Percentiles rank a stretch among this genome's conserved stretches.
Evolutionary conservation across 2,888 invertebrate species (phyloP).

Genomic region (Entomobrya multifasciata): DNA sequence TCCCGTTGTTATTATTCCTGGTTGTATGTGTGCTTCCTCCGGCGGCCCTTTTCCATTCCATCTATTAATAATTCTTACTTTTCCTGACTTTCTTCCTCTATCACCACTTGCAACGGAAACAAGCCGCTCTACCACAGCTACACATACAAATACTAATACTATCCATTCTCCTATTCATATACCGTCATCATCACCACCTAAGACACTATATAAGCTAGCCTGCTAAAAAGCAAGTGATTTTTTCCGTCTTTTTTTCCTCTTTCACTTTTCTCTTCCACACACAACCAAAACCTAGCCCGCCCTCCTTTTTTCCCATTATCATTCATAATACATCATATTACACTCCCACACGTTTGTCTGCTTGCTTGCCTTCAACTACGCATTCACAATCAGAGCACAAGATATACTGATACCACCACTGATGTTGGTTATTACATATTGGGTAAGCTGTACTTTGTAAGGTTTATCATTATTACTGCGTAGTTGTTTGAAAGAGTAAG

Average conservation of each 20-base stretch:
- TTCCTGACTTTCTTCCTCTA: conserved; percentile 63
- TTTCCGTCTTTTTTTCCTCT: conserved; percentile 13
- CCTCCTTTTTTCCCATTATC: conserved; percentile 57
- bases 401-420: too few species aligned
- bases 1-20: conserved; percentile 17
- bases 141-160: not conserved
- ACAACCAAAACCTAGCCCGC: conserved; percentile 28
- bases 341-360: conserved; percentile 33
- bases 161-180: too few species aligned
- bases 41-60: conserved; percentile 13
- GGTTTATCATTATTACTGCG: not conserved
- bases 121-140: conserved; percentile 21
- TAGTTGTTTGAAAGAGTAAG: not conserved
- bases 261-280: not conserved
- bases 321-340: conserved; percentile 50
- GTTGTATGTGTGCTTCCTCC: conserved; percentile 35
- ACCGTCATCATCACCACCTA: not conserved
- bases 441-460: not conserved
- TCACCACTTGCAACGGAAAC: conserved; percentile 66
- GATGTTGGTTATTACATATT: not conserved
- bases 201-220: too few species aligned
- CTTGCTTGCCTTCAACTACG: not conserved
- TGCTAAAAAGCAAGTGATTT: conserved; percentile 49
- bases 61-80: conserved; percentile 61
- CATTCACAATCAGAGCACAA: conserved; percentile 1